Evolutionary conservation across 2,797 vertebrate species (phyloP), one percentile per base, ranked within the genome.

Genomic region (Sparidentex hasta): DNA sequence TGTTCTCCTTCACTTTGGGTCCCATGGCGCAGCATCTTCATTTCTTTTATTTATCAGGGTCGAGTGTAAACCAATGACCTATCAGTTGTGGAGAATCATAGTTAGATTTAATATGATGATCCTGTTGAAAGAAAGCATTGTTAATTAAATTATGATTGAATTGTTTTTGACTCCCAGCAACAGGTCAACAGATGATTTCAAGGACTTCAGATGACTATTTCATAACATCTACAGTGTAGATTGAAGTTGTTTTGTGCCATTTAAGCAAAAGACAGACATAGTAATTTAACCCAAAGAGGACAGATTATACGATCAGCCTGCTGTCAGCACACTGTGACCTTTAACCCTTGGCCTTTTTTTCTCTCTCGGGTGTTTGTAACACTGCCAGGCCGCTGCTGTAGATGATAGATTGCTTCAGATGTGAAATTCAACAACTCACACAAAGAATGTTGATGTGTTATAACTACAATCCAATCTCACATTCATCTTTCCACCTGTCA

Each of bases 401-500:
- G 12, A 23, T 41, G 73, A 80, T 17, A 5, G 54, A 78, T 25
- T 27, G 7, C 21, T 56, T 56, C 29, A 4, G 3, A 63, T 23
- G 65, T 67, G 51, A 73, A 67, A 50, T 63, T 64, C 25, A 64
- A 44, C 54, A 68, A 58, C n/a, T 43, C 0, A 1, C 17, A 7
- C 21, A n/a, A 48, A 78, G 52, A 61, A 5, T 38, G 47, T 27
- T 21, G 55, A 44, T 17, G 59, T 50, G 12, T 54, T 16, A 7
- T 70, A 50, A 65, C 29, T 9, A 11, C 1, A 11, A 11, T 61
- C 52, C 51, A 48, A 57, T 29, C 65, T 58, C 16, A 9, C 27
- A 1, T 56, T 52, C n/a, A 54, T 55, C 51, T 70, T 2, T 63
- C 59, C 4, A 43, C 51, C 63, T 47, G 62, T 83, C 62, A 59